Percentiles rank a stretch among this genome's conserved stretches.
Evolutionary conservation across 2,888 invertebrate species (phyloP).

Genomic region (Mythimna impura): DNA sequence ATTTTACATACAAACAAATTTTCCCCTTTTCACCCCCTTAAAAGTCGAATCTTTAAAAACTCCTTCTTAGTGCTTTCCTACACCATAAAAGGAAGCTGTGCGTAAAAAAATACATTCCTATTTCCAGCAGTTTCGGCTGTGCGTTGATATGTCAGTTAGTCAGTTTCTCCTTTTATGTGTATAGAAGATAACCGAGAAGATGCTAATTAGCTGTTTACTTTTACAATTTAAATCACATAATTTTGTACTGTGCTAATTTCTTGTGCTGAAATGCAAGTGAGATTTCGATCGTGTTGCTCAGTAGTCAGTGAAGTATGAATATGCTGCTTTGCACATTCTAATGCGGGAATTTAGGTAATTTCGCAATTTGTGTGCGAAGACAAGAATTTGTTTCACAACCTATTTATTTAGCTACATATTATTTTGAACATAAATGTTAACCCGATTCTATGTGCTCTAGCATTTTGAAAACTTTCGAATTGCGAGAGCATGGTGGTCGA

Average conservation of each 20-base stretch:
- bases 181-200: background rate
- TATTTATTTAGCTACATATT: slow-evolving; percentile 41
- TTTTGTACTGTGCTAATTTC: slow-evolving; percentile 6
- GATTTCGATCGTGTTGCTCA: slow-evolving; percentile 27
- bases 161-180: too few relatives aligned
- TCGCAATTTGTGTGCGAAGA: slow-evolving; percentile 31
- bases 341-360: slow-evolving; percentile 42
- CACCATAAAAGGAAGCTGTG: too few relatives aligned
- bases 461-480: slow-evolving; percentile 35
- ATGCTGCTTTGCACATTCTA: slow-evolving; percentile 35
- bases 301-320: slow-evolving; percentile 45
- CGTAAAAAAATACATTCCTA: too few relatives aligned
- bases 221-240: slow-evolving; percentile 11
- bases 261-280: slow-evolving; percentile 22
- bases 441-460: slow-evolving; percentile 20
- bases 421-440: slow-evolving; percentile 44
- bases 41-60: too few relatives aligned
- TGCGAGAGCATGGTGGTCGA: slow-evolving; percentile 9
- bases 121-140: too few relatives aligned
- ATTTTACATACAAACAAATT: too few relatives aligned
- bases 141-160: too few relatives aligned
- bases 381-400: slow-evolving; percentile 32
- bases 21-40: too few relatives aligned
- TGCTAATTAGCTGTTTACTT: slow-evolving; percentile 5
- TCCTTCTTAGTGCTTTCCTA: too few relatives aligned